Base-by-base conservation (phyloP, 92 coral and sea anemone genomes). In the Zoanthus sansibaricus region DNA sequence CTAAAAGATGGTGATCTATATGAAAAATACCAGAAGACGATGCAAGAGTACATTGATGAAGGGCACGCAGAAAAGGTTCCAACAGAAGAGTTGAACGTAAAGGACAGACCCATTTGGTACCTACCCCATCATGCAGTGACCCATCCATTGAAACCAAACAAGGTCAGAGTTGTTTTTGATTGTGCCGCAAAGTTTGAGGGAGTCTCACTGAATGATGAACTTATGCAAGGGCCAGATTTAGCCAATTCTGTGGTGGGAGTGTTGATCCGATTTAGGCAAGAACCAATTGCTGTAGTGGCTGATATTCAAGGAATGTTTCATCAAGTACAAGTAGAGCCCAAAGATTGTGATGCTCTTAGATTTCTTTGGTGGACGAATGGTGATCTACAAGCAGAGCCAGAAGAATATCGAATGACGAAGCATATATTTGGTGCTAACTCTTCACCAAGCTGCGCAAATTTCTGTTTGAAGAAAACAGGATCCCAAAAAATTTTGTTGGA, bases 301-400 rank as follows among this genome's bases (percentile, higher is more conserved):
- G 91, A 83, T 52, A 73, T 89, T 7, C 86, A 89, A 68, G 89
- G 85, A 8, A 89, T 89, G 92, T 89, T 89, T 58, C 85, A 89
- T 51, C 91, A 89, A 71, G 91, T 89, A 17, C 15, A 16, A 21
- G 91, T 89, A n/a, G 91, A 83, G 14, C 91, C 88, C 31, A 30
- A 76, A 58, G 88, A 89, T 76, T 12, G 88, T 47, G 91, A 89
- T 44, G 85, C 83, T 30, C 79, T 89, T 52, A 76, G 92, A 37
- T 86, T 79, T 51, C 83, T 90, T 46, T 89, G 89, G 92, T 85
- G 92, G 92, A 86, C 86, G 13, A 61, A 86, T 69, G 77, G 82
- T 3, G 59, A 90, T 74, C 54, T 90, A 72, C 52, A 86, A 30
- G 58, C 79, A 17, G 90, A 90, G 20, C 82, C 88, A 9, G 87